Evolutionary conservation across 2,113 vertebrate genomes (phyloP).

Genomic region (Rhagologus leucostigma): DNA sequence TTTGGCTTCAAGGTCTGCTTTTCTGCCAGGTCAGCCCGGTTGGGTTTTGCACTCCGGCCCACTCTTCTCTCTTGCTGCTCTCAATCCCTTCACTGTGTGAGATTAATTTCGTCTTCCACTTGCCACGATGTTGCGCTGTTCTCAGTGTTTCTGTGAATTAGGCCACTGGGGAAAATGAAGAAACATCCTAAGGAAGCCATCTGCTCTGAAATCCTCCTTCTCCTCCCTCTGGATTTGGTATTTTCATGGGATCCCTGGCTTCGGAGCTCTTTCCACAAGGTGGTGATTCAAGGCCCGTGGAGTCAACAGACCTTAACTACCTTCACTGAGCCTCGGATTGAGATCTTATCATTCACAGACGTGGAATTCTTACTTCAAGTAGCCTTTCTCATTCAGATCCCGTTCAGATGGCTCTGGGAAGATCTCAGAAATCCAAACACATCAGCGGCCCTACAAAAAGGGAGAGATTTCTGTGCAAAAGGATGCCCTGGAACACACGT

Average conservation of each 20-base stretch:
- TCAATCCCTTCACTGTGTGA: not conserved
- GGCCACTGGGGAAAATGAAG: not conserved
- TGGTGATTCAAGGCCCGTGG: not conserved
- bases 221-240: not conserved
- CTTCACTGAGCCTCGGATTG: not conserved
- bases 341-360: conserved; percentile 29
- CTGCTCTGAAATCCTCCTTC: not conserved
- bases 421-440: not conserved
- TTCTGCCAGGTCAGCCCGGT: not conserved
- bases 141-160: not conserved
- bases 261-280: not conserved
- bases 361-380: not conserved
- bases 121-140: not conserved
- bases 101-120: not conserved
- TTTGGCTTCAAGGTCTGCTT: not conserved
- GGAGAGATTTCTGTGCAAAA: not conserved
- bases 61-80: not conserved
- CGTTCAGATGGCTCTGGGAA: not conserved
- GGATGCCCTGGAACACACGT: not conserved
- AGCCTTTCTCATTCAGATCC: conserved; percentile 14
- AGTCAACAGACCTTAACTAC: not conserved
- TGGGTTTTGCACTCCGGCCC: not conserved
- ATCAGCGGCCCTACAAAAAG: not conserved
- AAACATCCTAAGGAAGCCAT: not conserved
- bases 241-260: not conserved